Base-by-base conservation (phyloP, 2,113 vertebrate genomes). In the Reinhardtius hippoglossoides region DNA sequence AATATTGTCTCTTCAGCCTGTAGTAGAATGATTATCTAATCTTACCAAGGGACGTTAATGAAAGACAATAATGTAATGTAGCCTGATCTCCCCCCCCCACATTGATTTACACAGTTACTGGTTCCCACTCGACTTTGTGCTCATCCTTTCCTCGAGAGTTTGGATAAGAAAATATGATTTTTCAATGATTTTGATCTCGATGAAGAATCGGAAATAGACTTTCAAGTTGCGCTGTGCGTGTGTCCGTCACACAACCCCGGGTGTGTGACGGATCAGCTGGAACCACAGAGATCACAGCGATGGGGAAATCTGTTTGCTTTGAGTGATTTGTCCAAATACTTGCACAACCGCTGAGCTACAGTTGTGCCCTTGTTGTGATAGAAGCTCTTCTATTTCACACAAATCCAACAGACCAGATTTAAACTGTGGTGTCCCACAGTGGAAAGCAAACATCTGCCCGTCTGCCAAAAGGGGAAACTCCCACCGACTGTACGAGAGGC, bases 361-460 rank as follows among this genome's bases (percentile, higher is more conserved):
- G 83, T 80, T 76, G 60, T 69, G 56, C 88, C 81, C 71, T 74
- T 75, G 82, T 81, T 84, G 71, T 71, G 66, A 89, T 76, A 90
- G 83, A 86, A 83, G 87, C 65, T 10, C 42, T 64, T 77, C 79
- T 90, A 71, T 86, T 84, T 86, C 74, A 78, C 77, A 75, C 54
- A 23, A 67, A 68, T 68, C 72, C 42, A 78, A 71, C 77, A 76
- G 77, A 77, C 85, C 83, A 87, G 81, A 87, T 88, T 82, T 85
- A 89, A 90, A 87, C 78, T 56, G 69, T 74, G 87, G 90, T 76
- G 61, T 81, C 81, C 88, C 90, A 85, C 87, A 89, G 75, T 71
- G 87, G 72, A 86, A 84, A 87, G 83, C 79, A 91, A 91, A 90
- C 79, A 84, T 81, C 61, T 62, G 23, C 23, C 16, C n/a, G 74